Base-by-base conservation (phyloP, 2,797 vertebrate genomes). In the Cyprinodon diabolis region DNA sequence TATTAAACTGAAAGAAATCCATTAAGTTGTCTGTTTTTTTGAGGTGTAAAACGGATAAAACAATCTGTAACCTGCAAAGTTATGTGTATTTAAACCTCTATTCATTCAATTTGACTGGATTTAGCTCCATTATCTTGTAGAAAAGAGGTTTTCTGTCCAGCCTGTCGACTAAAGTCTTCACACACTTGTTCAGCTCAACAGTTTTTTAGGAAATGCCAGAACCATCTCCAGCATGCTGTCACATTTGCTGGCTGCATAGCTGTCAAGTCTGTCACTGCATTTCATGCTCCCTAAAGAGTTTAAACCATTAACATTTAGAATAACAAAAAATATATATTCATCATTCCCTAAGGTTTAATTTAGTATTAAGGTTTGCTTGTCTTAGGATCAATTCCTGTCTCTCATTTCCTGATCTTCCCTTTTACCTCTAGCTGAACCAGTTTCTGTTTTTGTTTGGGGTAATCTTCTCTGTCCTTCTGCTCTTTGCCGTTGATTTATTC, bases 191-290 rank as follows among this genome's bases (percentile, higher is more conserved):
- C 15, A 60, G 58, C 15, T 10, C 17, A 13, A 40, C 30, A 60
- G 14, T 35, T 60, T 35, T 60, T 6, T 30, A 60, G 67, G 1
- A 81, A 78, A 70, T 40, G 67, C 73, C 67, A 77, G 77, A 79
- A 75, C 54, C 30, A 1, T 74, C 30, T 23, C 13, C 55, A 37
- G 56, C 67, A 49, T 71, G 49, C 77, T 78, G 73, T 60, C 25
- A 56, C 37, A 66, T 69, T 74, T 65, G 37, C 58, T 79, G 48
- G 68, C 77, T 79, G 72, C 35, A 1, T 47, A 68, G 72, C 15
- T 37, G 35, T 74, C 55, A 30, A 72, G 52, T 83, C 56, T 12
- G 23, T 8, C 7, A 45, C 5, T 30, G 14, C 30, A 35, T 13
- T 69, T 58, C 7, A 47, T 23, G 9, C 13, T 66, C 72, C 66